Evolutionary conservation across 1,140 invertebrate species (phyloP), one percentile per base, ranked within the genome.

Genomic region (Tigriopus japonicus): DNA sequence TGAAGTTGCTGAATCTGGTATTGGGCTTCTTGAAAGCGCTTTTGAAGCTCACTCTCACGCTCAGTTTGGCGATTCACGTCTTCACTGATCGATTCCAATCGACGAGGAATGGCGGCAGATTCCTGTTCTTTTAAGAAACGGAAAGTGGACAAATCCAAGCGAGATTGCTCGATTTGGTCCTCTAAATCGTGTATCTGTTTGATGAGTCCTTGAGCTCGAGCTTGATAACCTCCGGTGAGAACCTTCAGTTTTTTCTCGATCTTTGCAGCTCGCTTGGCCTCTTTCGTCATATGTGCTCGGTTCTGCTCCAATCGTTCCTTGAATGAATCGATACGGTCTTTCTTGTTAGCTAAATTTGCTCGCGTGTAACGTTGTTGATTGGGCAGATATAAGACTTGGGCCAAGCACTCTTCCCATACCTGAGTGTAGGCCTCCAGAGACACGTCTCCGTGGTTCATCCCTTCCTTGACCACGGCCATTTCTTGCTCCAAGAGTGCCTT

Each of bases 241-340:
- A 97, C 86, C 74, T 92, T 86, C 1, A 98, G 73, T 74, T 96
- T 98, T 70, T 97, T 98, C 71, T 99, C 95, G 76, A 96, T 84
- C 75, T 98, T 98, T 0, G 86, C 87, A 53, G 93, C 95, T 62
- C 84, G 81, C 74, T 96, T 97, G 0, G 92, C 92, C 74, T 96
- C 90, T 63, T 82, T 84, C 10, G 86, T 86, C 93, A 97, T 97
- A 68, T 93, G 88, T 56, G 78, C 80, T 66, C 91, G 77, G 73
- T 97, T 98, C 68, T 85, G 84, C 72, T 97, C 92, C 7, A 98
- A 73, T 65, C 85, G 76, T 68, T 94, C 92, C 68, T 96, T 90
- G 0, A 84, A 79, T 0, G 89, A 92, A 72, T 98, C 92, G 41
- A 97, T 78, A 52, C 89, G 78, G 70, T 97, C 92, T 71, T 95